phyloP scores from a whole-genome alignment of 2,888 invertebrate species.

The Nomada fabriciana region DNA sequence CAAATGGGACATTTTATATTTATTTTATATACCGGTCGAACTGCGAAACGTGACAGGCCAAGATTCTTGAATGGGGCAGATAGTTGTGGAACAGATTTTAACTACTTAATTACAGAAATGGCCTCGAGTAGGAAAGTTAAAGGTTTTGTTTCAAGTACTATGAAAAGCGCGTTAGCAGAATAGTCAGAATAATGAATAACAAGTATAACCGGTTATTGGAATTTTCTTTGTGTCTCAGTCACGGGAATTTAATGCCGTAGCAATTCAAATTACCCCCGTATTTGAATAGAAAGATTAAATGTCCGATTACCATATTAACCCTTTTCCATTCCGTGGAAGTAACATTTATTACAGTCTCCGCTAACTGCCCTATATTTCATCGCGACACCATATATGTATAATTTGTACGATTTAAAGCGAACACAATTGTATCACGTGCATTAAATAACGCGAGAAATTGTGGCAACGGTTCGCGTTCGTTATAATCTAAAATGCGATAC shows the following conservation, averaged over 20 bases:
- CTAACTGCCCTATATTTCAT: constrained; percentile 51
- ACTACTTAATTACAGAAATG: too few species aligned
- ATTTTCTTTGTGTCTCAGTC: constrained; percentile 22
- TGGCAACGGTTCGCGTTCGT: constrained; percentile 10
- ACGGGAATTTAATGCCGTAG: constrained; percentile 9
- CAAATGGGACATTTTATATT: too few species aligned
- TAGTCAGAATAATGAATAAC: constrained; percentile 33
- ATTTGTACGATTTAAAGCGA: constrained; percentile 35
- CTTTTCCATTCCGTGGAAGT: constrained; percentile 26
- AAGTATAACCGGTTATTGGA: constrained; percentile 34
- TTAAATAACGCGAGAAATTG: constrained; percentile 29
- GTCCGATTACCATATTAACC: constrained; percentile 56
- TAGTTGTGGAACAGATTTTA: too few species aligned
- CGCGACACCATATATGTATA: constrained; percentile 26
- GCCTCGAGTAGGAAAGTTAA: not conserved
- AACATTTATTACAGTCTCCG: constrained; percentile 46
- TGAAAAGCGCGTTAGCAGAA: constrained; percentile 23
- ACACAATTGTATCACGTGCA: constrained; percentile 15
- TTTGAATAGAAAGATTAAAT: constrained; percentile 52
- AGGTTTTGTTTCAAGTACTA: constrained; percentile 21
- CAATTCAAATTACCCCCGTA: constrained; percentile 30
- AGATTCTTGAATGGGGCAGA: too few species aligned
- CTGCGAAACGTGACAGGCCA: too few species aligned
- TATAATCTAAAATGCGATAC: not conserved
- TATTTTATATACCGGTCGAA: too few species aligned